These are phyloP conservation scores for Eulemur rufifrons DNA, from an alignment of 2,113 vertebrate genomes.

Conservation along the genomic window DNA sequence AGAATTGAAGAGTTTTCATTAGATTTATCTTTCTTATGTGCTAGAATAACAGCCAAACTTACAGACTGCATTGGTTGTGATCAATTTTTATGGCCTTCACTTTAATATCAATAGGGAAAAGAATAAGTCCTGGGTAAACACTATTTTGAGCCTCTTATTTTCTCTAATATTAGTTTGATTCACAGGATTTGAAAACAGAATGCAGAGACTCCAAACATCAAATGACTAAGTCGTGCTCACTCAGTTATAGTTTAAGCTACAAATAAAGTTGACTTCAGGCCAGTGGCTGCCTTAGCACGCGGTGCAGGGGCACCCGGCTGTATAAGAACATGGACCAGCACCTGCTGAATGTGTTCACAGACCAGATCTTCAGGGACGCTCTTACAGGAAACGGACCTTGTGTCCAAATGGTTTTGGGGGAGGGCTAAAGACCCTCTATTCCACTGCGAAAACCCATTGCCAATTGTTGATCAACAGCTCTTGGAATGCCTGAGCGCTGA, in stretches of 20 bases:
- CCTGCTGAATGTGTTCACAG: neutral
- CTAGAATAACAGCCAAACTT: neutral
- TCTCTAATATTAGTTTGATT: neutral
- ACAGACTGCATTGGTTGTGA: neutral
- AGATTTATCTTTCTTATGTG: neutral
- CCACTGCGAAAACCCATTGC: neutral
- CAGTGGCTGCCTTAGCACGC: neutral
- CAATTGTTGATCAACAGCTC: fast-evolving
- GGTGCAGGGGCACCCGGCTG: too few species aligned
- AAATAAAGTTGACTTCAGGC: neutral
- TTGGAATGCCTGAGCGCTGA: neutral
- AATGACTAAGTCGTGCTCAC: neutral
- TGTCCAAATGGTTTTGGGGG: neutral
- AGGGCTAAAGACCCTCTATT: neutral
- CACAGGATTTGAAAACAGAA: neutral
- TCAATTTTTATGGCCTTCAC: neutral
- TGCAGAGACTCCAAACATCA: neutral
- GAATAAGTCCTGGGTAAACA: neutral
- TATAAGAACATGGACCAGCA: fast-evolving
- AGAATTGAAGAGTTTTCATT: neutral
- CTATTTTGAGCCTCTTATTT: neutral
- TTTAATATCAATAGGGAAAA: neutral
- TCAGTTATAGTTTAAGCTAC: neutral
- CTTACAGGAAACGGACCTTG: too few species aligned
- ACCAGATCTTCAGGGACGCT: neutral